Conservation (phyloP, 2,888 invertebrate genomes). For the Agrilus cyanescens region DNA sequence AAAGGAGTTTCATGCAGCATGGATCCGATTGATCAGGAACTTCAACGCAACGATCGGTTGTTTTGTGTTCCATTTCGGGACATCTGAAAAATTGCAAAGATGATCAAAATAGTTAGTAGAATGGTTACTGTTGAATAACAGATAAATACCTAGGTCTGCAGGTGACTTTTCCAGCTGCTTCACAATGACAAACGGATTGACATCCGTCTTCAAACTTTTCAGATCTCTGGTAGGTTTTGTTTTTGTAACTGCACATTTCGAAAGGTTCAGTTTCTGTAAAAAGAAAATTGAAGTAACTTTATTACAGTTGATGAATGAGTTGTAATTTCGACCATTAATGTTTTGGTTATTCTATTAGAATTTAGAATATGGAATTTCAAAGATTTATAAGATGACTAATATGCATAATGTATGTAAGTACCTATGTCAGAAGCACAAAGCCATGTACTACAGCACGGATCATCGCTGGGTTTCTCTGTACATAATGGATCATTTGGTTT, state of each 20-base stretch:
- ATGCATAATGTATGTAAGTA: slow-evolving; percentile 23
- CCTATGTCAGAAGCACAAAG: slow-evolving; percentile 54
- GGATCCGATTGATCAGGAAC: slow-evolving; percentile 71
- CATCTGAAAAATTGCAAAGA: slow-evolving; percentile 39
- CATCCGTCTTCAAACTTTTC: slow-evolving; percentile 72
- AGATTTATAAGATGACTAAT: neutral
- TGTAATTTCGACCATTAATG: too few species aligned
- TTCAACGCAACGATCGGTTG: slow-evolving; percentile 64
- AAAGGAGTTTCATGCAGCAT: slow-evolving; percentile 76
- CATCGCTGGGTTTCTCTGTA: slow-evolving; percentile 53
- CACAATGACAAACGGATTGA: slow-evolving; percentile 64
- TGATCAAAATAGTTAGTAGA: neutral
- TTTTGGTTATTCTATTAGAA: too few species aligned
- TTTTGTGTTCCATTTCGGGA: slow-evolving; percentile 40
- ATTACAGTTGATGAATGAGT: neutral
- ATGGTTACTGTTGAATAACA: neutral
- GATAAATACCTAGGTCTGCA: slow-evolving; percentile 30
- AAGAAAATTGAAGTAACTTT: neutral
- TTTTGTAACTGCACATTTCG: slow-evolving; percentile 53
- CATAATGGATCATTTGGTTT: slow-evolving; percentile 59
- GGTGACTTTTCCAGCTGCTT: slow-evolving; percentile 48
- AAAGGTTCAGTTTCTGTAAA: slow-evolving; percentile 31
- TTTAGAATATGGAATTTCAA: too few species aligned
- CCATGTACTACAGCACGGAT: slow-evolving; percentile 59
- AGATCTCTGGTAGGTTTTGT: slow-evolving; percentile 59